Percentiles rank a stretch among this genome's conserved stretches.
These are phyloP conservation scores for Leistus spinibarbis DNA, from an alignment of 2,888 invertebrate genomes.

Conservation along the genomic window DNA sequence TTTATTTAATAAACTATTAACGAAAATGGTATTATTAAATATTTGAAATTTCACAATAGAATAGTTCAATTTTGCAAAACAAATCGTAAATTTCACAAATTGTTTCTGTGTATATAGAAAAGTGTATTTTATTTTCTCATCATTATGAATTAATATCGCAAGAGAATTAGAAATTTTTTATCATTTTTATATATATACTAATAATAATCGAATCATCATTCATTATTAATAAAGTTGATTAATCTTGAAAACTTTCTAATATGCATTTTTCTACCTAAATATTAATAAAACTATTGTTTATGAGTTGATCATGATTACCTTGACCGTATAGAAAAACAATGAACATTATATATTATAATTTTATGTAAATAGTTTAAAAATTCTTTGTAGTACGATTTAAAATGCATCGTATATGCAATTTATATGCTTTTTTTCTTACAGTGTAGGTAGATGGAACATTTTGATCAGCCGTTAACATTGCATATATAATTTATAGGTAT, in stretches of 20 bases:
- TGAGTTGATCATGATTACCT: neutral
- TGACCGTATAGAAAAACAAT: neutral
- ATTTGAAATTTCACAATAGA: no score
- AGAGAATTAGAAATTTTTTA: neutral
- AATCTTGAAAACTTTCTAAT: neutral
- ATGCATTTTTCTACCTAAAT: neutral
- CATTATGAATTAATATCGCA: neutral
- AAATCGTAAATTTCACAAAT: no score
- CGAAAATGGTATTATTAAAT: no score
- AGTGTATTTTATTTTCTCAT: neutral
- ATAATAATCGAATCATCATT: neutral
- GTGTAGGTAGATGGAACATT: neutral
- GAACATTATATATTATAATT: neutral
- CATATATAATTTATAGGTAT: no score
- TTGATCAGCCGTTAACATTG: no score
- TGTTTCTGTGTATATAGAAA: no score
- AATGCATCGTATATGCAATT: neutral
- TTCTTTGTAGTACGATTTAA: neutral
- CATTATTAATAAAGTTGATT: neutral
- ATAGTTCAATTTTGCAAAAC: no score
- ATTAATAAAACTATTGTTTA: neutral
- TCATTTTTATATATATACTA: neutral
- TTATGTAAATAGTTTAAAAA: neutral
- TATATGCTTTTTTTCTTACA: neutral
- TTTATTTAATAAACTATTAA: no score